Base-by-base conservation (phyloP, 2,113 vertebrate genomes). In the Tretioscincus oriximinensis region DNA sequence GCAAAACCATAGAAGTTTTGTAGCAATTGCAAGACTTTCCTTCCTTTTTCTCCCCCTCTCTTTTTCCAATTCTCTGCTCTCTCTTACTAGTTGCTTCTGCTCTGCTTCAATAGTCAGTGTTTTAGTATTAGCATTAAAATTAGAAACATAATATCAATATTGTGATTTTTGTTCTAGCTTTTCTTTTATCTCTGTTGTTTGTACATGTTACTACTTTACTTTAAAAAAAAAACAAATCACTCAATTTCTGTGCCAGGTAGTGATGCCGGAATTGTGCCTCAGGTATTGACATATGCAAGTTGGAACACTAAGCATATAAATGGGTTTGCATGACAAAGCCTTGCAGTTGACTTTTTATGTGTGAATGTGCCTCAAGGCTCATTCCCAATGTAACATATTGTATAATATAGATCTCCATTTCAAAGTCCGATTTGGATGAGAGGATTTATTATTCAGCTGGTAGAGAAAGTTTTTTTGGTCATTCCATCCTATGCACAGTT, bases 311-410 rank as follows among this genome's bases (percentile, higher is more conserved):
- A 74, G 28, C 29, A 74, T 81, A 66, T 63, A 74, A 73, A 81
- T 74, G 51, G 60, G 47, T 73, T 73, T 81, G 63, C 61, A 54
- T 58, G 47, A 66, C 31, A 81, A 73, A 73, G 73, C 63, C 28
- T 81, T 74, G n/a, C n/a, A 31, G n/a, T 80, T 80, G 58, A 63
- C 69, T 72, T 54, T 73, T 41, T 51, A 45, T 75, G 72, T 60
- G 31, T 60, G 31, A 68, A 68, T 67, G 58, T 45, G 65, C 64
- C 29, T 65, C 58, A 16, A 45, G 24, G 80, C 80, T 60, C 35
- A 68, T 75, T 41, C 72, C 49, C 49, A 75, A 51, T 31, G 47
- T 2, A 24, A 9, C 24, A 10, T 68, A 41, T 18, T 68, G 63
- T 66, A 64, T 31, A 73, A 20, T 73, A 29, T 54, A 45, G 49